A percentile compares a stretch with the other conserved stretches of the same genome.
These are phyloP conservation scores for Uromys caudimaculatus DNA, from an alignment of 2,797 vertebrate genomes.

Conservation along the genomic window DNA sequence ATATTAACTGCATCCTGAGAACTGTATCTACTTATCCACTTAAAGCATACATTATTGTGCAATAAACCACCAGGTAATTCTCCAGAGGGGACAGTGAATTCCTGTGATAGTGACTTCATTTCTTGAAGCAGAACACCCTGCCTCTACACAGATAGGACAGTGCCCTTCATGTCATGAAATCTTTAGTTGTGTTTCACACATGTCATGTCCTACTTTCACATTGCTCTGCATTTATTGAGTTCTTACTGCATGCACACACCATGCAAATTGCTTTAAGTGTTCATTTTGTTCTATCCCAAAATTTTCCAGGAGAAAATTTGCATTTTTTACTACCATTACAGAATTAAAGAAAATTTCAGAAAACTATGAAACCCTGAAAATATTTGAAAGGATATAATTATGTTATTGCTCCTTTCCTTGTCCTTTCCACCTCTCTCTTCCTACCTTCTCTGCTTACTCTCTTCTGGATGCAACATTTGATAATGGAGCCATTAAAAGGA, in stretches of 20 bases:
- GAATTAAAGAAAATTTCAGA: neutral
- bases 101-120: neutral
- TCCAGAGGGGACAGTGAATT: neutral
- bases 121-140: neutral
- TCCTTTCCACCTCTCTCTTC: neutral
- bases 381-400: neutral
- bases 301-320: neutral
- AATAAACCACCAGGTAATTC: neutral
- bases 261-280: neutral
- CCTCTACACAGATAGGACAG: neutral
- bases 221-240: neutral
- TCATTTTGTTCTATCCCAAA: neutral
- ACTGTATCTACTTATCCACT: neutral
- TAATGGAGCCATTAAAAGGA: neutral
- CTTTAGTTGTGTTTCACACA: neutral
- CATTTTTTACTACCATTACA: neutral
- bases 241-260: neutral
- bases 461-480: neutral
- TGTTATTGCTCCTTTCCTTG: neutral
- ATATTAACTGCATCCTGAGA: neutral
- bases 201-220: neutral
- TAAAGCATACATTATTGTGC: constrained; percentile 3
- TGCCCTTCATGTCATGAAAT: neutral
- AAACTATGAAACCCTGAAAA: too few species aligned
- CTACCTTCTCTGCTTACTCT: neutral